Base-by-base conservation (phyloP, 2,113 vertebrate genomes). In the Gymnarchus niloticus region DNA sequence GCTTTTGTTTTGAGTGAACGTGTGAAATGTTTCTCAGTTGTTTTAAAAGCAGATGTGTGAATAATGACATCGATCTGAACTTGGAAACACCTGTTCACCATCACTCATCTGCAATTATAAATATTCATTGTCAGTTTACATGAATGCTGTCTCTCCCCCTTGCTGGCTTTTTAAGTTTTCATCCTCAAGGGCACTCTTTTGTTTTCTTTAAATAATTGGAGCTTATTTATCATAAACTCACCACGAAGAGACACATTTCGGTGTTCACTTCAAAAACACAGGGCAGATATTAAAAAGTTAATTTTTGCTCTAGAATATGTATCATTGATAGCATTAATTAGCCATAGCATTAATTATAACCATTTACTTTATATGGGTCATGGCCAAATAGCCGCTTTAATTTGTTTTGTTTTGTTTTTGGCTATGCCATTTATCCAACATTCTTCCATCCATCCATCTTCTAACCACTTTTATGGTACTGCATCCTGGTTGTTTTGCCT, bases 21-120 rank as follows among this genome's bases (percentile, higher is more conserved):
- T 10, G 61, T 69, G 61, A 69, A 28, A 69, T 14, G 33, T 73
- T 73, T 73, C 65, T 33, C 65, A 41, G 33, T 73, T n/a, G 59
- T 25, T 6, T 73, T 73, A 73, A 41, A 73, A 41, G 65, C 65
- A 73, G 17, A 73, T 14, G 33, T 73, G 65, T 2, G 65, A 10
- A 41, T 12, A 78, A 78, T n/a, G 44, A 48, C 21, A 78, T 8
- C 8, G 21, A 78, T 1, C 37, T 0, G 44, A 48, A 7, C 21
- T 1, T 48, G 76, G 76, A 87, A 87, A 87, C 69, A 84, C 81
- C 86, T 78, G 54, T 76, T 84, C 83, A 41, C 28, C 73, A 59
- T 49, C 14, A 41, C 54, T 80, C 7, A 33, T 78, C 83, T 87
- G 69, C n/a, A 23, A 28, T 51, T 37, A 84, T 84, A 52, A 83